phyloP scores from a whole-genome alignment of 2,888 invertebrate species.

The Volucella zonaria region DNA sequence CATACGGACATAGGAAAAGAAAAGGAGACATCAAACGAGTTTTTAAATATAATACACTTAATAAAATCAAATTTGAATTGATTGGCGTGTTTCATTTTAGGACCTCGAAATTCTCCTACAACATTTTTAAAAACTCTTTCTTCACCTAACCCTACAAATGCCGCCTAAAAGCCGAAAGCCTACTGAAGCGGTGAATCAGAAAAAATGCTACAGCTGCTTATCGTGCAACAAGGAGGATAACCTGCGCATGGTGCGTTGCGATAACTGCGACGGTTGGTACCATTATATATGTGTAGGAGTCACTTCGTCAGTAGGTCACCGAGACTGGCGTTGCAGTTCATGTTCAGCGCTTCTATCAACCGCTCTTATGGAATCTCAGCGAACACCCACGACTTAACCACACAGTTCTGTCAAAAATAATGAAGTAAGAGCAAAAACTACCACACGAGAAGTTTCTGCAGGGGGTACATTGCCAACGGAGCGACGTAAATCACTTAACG shows the following conservation, averaged over 20 bases:
- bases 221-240: slow-evolving; percentile 2
- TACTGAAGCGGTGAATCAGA: not conserved
- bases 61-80: too few relatives aligned
- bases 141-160: too few relatives aligned
- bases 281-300: too few relatives aligned
- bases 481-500: slow-evolving; percentile 18
- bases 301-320: not conserved
- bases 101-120: too few relatives aligned
- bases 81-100: too few relatives aligned
- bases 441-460: slow-evolving; percentile 1
- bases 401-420: not conserved
- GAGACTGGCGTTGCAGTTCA: slow-evolving; percentile 17
- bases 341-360: slow-evolving; percentile 5
- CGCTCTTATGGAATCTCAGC: slow-evolving; percentile 5
- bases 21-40: too few relatives aligned
- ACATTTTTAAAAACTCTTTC: too few relatives aligned
- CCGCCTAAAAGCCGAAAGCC: slow-evolving; percentile 4
- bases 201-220: slow-evolving; percentile 16
- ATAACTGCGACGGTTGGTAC: not conserved
- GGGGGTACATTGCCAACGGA: slow-evolving; percentile 5
- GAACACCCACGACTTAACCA: not conserved
- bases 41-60: too few relatives aligned
- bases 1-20: too few relatives aligned
- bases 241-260: not conserved
- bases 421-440: not conserved